These are phyloP conservation scores for Phengaris alcon DNA, from an alignment of 2,888 invertebrate species.

Conservation along the genomic window DNA sequence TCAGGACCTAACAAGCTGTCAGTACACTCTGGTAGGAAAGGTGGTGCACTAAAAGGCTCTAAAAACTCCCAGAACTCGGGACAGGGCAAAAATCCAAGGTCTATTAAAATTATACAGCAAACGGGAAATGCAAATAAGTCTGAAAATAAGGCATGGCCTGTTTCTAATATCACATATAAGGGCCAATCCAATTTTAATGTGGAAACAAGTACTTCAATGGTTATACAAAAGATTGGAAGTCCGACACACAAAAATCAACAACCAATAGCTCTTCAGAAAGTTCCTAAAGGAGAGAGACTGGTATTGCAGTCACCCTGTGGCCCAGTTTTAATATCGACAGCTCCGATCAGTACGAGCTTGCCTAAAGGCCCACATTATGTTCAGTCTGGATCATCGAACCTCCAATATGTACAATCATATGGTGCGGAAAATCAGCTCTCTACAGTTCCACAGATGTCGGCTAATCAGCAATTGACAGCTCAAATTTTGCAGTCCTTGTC, in stretches of 20 bases:
- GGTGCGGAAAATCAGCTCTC: slow-evolving; percentile 62
- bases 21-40: slow-evolving; percentile 69
- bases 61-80: slow-evolving; percentile 60
- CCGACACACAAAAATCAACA: slow-evolving; percentile 62
- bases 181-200: slow-evolving; percentile 57
- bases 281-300: slow-evolving; percentile 66
- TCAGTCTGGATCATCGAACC: slow-evolving; percentile 67
- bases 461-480: slow-evolving; percentile 81
- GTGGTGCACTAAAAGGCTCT: slow-evolving; percentile 63
- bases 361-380: slow-evolving; percentile 75
- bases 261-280: slow-evolving; percentile 55
- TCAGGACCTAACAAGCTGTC: slow-evolving; percentile 75
- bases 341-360: slow-evolving; percentile 60
- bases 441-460: slow-evolving; percentile 73
- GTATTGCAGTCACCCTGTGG: slow-evolving; percentile 71
- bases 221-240: slow-evolving; percentile 72
- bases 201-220: slow-evolving; percentile 64
- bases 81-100: slow-evolving; percentile 70
- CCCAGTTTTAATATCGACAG: slow-evolving; percentile 68
- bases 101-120: slow-evolving; percentile 79
- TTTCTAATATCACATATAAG: slow-evolving; percentile 65
- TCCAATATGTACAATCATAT: slow-evolving; percentile 70
- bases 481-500: slow-evolving; percentile 81
- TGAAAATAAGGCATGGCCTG: slow-evolving; percentile 67
- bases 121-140: slow-evolving; percentile 64